Base-by-base conservation (phyloP, 2,888 invertebrate genomes). In the Rapana venosa region DNA sequence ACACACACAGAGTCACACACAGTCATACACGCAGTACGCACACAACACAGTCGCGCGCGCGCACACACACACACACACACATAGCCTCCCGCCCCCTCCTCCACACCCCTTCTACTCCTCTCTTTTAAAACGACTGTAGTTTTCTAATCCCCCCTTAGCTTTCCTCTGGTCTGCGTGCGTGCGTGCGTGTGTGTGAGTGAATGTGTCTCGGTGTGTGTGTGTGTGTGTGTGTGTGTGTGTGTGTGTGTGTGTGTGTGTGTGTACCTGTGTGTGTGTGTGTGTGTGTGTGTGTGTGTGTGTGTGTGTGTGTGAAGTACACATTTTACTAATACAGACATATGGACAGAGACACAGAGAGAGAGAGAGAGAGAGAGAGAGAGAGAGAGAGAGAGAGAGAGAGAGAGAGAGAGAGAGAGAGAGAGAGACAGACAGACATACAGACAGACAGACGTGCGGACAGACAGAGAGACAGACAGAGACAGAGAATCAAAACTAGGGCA, bases 351-450 rank as follows among this genome's bases (percentile, higher is more conserved):
- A 22, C 20, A 70, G 70, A 70, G 15, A 70, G 77, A 30, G 30
- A 2, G 77, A 81, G 47, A 74, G 77, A 81, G 58, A 81, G 77
- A 47, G 47, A 81, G 81, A 81, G 77, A 36, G 6, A 15, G 58
- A 4, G 77, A 13, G 47, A 32, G 81, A 58, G 77, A 58, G 70
- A 79, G 56, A 79, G 35, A 70, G 56, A 56, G n/a, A 47, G 77
- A 58, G 79, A 79, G 79, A 70, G 79, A 77, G 61, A 88, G 47
- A 81, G 56, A 81, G 79, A 81, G 81, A 81, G 58, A 81, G 81
- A 88, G 56, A 56, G 81, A 79, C 56, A 88, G 81, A 79, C 56
- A 88, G 81, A 79, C 81, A 88, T 79, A 79, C 66, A 87, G 77
- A 77, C 81, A 79, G 56, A 88, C 58, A 79, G 79, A 88, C 47